Evolutionary conservation across 2,888 invertebrate species (phyloP).

Genomic region (Eupithecia inturbata): DNA sequence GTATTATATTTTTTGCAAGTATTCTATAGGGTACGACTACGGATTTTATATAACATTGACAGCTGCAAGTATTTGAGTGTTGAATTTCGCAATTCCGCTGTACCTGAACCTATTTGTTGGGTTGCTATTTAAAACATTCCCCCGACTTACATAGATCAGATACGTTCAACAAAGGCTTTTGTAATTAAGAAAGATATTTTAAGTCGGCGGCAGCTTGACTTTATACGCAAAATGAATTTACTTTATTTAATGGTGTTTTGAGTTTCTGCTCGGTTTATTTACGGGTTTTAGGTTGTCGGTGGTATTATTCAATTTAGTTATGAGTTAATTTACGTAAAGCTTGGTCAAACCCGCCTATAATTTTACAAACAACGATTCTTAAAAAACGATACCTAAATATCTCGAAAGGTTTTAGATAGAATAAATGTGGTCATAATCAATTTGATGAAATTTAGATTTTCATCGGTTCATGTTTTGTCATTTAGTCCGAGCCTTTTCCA

Average conservation of each 20-base stretch:
- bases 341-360: background rate
- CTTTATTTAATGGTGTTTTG: constrained; percentile 76
- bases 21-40: background rate
- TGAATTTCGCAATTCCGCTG: constrained; percentile 67
- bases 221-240: constrained; percentile 82
- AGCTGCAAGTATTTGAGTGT: constrained; percentile 4
- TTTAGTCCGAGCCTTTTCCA: constrained; percentile 48
- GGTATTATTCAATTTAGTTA: constrained; percentile 18
- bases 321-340: background rate
- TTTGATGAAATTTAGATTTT: constrained; percentile 17
- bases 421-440: background rate
- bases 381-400: background rate
- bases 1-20: background rate
- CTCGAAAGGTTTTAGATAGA: background rate
- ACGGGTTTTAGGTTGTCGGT: constrained; percentile 29
- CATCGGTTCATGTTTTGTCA: constrained; percentile 10
- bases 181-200: constrained; percentile 84
- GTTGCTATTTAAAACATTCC: constrained; percentile 83
- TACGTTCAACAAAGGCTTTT: constrained; percentile 84
- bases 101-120: constrained; percentile 81
- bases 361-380: background rate
- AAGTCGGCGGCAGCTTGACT: constrained; percentile 82
- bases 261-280: constrained; percentile 61
- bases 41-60: background rate
- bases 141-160: constrained; percentile 84